Conservation (phyloP, 2,113 vertebrate genomes). For the Oryctolagus cuniculus region mOryCun1.1 NC_091434.1:57257001-57257500, state of each 20-base stretch:
- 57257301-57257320: constrained; percentile 38
- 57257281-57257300: constrained; percentile 22
- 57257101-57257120: constrained; percentile 34
- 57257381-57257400: neutral
- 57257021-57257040: too few species aligned
- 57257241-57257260: constrained; percentile 28
- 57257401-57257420: constrained; percentile 24
- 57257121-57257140: constrained; percentile 40
- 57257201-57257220: constrained; percentile 18
- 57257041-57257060: neutral
- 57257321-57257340: constrained; percentile 10
- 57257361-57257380: constrained; percentile 8
- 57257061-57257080: neutral
- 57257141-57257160: constrained; percentile 7
- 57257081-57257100: neutral
- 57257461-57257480: neutral
- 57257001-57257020: neutral
- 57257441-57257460: neutral
- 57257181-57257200: neutral
- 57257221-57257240: constrained; percentile 42
- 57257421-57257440: neutral
- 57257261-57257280: constrained; percentile 48
- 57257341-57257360: neutral
- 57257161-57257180: constrained; percentile 8
- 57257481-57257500: neutral